phyloP scores from a whole-genome alignment of 2,113 vertebrate genomes.

The Microtus oregoni region DNA sequence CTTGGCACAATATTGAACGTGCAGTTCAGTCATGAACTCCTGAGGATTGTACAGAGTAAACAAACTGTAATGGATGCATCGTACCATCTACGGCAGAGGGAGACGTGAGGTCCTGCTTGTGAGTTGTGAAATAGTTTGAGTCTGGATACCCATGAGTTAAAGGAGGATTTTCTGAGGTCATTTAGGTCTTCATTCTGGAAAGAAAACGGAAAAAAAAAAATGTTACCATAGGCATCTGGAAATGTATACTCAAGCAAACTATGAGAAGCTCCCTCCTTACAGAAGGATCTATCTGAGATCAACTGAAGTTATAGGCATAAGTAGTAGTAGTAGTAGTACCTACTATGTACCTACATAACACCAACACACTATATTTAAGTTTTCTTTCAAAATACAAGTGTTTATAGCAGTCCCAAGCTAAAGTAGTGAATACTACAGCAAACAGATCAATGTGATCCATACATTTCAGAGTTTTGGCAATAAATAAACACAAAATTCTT shows the following conservation, averaged over 20 bases:
- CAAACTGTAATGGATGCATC: slow-evolving; percentile 90
- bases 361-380: slow-evolving; percentile 42
- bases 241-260: slow-evolving; percentile 9
- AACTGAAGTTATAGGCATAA: not conserved
- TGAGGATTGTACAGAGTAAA: slow-evolving; percentile 93
- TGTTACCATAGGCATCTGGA: slow-evolving; percentile 42
- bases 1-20: slow-evolving; percentile 90
- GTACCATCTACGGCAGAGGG: slow-evolving; percentile 90
- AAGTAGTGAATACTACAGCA: slow-evolving; percentile 52
- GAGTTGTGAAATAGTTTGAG: slow-evolving; percentile 87
- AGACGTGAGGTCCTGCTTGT: slow-evolving; percentile 91
- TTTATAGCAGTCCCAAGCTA: slow-evolving; percentile 55
- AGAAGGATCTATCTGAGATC: not conserved
- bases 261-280: not conserved
- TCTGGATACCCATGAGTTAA: slow-evolving; percentile 91
- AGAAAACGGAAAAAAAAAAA: slow-evolving; percentile 72
- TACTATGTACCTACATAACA: slow-evolving; percentile 33
- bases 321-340: slow-evolving; percentile 17
- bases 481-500: slow-evolving; percentile 8
- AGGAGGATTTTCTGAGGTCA: slow-evolving; percentile 88
- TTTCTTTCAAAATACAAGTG: slow-evolving; percentile 42
- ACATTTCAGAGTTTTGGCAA: slow-evolving; percentile 43
- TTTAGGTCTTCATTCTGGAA: slow-evolving; percentile 90
- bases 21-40: slow-evolving; percentile 91
- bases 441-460: slow-evolving; percentile 57